phyloP scores from a whole-genome alignment of 2,888 invertebrate species.

The Cartodere bifasciata region DNA sequence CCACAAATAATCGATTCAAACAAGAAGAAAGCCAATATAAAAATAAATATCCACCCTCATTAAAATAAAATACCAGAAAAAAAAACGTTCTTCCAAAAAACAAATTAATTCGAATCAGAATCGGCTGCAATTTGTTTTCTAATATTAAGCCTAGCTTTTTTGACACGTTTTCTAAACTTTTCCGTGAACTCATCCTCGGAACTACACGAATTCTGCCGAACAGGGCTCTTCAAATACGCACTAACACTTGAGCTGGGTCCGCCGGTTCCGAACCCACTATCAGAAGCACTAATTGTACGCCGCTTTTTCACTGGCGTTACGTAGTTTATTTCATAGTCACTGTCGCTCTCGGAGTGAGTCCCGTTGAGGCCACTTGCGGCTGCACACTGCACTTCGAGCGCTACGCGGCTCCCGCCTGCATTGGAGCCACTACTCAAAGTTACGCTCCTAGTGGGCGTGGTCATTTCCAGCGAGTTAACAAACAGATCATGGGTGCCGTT shows the following conservation, averaged over 20 bases:
- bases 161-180: conserved; percentile 45
- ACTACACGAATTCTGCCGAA: conserved; percentile 19
- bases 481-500: conserved; percentile 40
- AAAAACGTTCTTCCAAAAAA: conserved; percentile 6
- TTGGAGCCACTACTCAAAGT: too few species aligned
- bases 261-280: conserved; percentile 31
- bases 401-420: too few species aligned
- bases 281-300: conserved; percentile 24
- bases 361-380: conserved; percentile 30
- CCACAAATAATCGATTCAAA: too few species aligned
- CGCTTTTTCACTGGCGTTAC: conserved; percentile 28
- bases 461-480: conserved; percentile 28
- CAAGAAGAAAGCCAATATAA: too few species aligned
- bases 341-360: conserved; percentile 22
- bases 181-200: conserved; percentile 38
- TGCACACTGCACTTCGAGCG: too few species aligned
- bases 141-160: conserved; percentile 49
- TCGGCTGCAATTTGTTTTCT: conserved; percentile 47
- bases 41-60: neutral
- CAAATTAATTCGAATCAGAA: conserved; percentile 47
- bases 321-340: conserved; percentile 26
- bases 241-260: conserved; percentile 24
- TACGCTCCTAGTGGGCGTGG: too few species aligned
- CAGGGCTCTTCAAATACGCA: conserved; percentile 17
- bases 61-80: conserved; percentile 7